Percentiles rank a stretch among this genome's conserved stretches.
phyloP scores from a whole-genome alignment of 2,113 vertebrate genomes.

The Stercorarius parasiticus region DNA sequence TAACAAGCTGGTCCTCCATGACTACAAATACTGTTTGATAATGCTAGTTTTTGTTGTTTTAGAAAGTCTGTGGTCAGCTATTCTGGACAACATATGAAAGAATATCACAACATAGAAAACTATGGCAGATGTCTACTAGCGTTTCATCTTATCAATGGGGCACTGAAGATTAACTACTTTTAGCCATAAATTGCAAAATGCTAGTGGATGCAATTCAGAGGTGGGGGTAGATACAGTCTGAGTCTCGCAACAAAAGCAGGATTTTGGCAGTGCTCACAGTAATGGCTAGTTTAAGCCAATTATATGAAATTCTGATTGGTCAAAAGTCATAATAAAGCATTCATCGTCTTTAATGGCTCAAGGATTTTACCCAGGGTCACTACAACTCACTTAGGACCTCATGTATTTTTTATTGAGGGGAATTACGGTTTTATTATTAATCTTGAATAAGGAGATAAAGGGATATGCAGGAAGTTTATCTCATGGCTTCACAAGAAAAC shows the following conservation, averaged over 20 bases:
- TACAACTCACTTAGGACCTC: background rate
- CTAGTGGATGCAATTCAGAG: background rate
- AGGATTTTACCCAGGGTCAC: background rate
- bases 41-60: background rate
- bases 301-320: background rate
- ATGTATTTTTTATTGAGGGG: background rate
- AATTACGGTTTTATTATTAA: background rate
- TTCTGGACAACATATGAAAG: background rate
- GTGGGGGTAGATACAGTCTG: background rate
- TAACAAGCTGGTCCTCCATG: background rate
- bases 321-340: background rate
- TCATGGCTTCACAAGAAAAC: background rate
- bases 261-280: background rate
- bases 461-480: background rate
- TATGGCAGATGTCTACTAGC: background rate
- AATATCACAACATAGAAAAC: background rate
- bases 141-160: background rate
- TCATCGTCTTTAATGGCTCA: background rate
- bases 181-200: background rate
- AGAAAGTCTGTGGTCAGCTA: background rate
- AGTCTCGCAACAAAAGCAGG: background rate
- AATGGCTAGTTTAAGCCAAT: background rate
- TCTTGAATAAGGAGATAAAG: background rate
- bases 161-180: background rate
- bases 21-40: background rate